Conservation (phyloP, 2,888 invertebrate species). For the Drosophila sordidula region DNA sequence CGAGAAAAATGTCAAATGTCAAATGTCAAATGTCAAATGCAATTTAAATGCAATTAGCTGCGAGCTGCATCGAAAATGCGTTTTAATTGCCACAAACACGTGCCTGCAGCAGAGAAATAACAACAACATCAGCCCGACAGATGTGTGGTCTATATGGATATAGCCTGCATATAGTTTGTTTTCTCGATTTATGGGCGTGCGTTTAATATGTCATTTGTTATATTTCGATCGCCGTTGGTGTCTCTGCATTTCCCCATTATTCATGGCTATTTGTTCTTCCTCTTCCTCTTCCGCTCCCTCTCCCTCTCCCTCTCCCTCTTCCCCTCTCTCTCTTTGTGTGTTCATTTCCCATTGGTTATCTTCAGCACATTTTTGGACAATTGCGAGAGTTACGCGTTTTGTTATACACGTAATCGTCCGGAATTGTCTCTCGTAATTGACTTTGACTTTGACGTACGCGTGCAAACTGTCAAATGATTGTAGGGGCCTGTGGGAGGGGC, state of each 20-base stretch:
- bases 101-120: slow-evolving; percentile 3
- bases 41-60: slow-evolving; percentile 54
- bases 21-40: slow-evolving; percentile 43
- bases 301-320: background rate
- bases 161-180: background rate
- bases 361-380: slow-evolving; percentile 47
- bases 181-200: slow-evolving; percentile 33
- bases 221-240: slow-evolving; percentile 22
- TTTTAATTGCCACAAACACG: slow-evolving; percentile 41
- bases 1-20: slow-evolving; percentile 47
- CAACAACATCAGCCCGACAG: slow-evolving; percentile 4
- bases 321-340: background rate
- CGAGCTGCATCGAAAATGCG: slow-evolving; percentile 25
- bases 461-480: slow-evolving; percentile 32
- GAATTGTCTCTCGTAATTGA: slow-evolving; percentile 59
- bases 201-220: slow-evolving; percentile 58
- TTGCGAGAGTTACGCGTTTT: slow-evolving; percentile 40
- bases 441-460: slow-evolving; percentile 68
- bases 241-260: slow-evolving; percentile 33
- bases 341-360: slow-evolving; percentile 25
- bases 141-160: background rate
- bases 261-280: slow-evolving; percentile 60
- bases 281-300: background rate
- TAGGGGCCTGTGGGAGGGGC: background rate
- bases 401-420: slow-evolving; percentile 41